Base-by-base conservation (phyloP, 2,113 vertebrate species). In the Mesoclemmys tuberculata region DNA sequence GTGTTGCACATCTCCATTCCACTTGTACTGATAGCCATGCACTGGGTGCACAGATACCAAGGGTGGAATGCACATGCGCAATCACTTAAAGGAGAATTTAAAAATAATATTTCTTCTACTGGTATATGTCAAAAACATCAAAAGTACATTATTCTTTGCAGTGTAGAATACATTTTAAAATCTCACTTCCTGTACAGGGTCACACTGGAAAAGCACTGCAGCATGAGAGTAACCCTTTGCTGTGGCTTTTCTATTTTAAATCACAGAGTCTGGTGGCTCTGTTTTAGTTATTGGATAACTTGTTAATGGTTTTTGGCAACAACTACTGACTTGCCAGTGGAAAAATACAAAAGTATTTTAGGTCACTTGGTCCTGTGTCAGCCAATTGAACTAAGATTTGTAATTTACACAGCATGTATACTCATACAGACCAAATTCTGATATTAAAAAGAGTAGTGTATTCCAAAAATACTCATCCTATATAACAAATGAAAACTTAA, bases 361-460 rank as follows among this genome's bases (percentile, higher is more conserved):
- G n/a, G n/a, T 71, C 9, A 71, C 35, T 38, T 71, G n/a, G 19
- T 18, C n/a, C 35, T 38, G 64, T 22, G 64, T 22, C 64, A 71
- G 64, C 19, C n/a, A 71, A 71, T 5, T 22, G 61, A n/a, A 68
- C 19, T n/a, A 18, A 64, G 35, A 18, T 71, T 21, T 38, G 64
- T 71, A 71, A 71, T 38, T 71, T 71, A 38, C n/a, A 68, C 16
- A 68, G 35, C 35, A 38, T 21, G 35, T 68, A 35, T 68, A 38
- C 21, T 68, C 64, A 68, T n/a, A 71, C n/a, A 71, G 38, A 71
- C n/a, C 16, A 38, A 71, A 38, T 71, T 22, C 9, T 71, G n/a
- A 71, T n/a, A 71, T 71, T 77, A 46, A 31, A 61, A 12, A 6
- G 0, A 11, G 44, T 0, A 44, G 11, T 9, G 54, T 49, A 5